Conservation (phyloP, 2,888 invertebrate species). For the Xestia rhomboidea region DNA sequence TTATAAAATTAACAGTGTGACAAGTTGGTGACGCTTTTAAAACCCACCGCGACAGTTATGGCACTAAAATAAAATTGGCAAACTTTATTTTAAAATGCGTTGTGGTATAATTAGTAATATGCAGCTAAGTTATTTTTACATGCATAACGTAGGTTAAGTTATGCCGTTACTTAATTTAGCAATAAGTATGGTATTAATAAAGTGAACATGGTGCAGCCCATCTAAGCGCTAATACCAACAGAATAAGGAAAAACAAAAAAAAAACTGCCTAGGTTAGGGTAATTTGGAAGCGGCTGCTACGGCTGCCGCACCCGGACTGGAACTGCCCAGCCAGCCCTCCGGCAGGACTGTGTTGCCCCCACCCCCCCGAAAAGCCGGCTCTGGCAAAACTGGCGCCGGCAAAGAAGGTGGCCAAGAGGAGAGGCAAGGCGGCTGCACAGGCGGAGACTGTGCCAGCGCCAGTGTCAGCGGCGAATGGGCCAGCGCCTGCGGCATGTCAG, state of each 20-base stretch:
- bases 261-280: not conserved
- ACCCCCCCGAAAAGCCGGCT: too few species aligned
- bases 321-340: too few species aligned
- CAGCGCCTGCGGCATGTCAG: too few species aligned
- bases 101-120: not conserved
- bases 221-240: not conserved
- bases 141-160: not conserved
- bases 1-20: constrained; percentile 20
- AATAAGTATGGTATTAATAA: not conserved
- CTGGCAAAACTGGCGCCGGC: too few species aligned
- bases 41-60: constrained; percentile 22
- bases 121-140: not conserved
- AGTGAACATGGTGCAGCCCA: not conserved
- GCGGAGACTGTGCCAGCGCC: too few species aligned
- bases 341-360: too few species aligned
- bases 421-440: too few species aligned
- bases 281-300: not conserved
- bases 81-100: constrained; percentile 16
- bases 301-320: too few species aligned
- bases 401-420: too few species aligned
- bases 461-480: too few species aligned
- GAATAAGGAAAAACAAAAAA: not conserved
- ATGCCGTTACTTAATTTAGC: not conserved
- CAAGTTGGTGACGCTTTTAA: constrained; percentile 24
- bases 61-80: constrained; percentile 24